Evolutionary conservation across 2,888 invertebrate genomes (phyloP).

Genomic region (Formica aserva): DNA sequence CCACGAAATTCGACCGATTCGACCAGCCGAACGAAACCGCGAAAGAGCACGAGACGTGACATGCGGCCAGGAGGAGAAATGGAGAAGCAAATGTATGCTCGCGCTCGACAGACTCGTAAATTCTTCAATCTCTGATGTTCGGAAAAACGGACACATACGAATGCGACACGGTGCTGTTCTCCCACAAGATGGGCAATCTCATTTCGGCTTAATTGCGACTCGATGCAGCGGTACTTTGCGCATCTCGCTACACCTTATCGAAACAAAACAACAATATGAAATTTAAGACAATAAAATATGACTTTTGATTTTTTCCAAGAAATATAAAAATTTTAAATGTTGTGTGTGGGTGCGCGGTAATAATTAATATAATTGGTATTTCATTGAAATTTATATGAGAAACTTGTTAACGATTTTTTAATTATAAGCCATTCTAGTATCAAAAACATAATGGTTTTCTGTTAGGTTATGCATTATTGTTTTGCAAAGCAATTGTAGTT

Average conservation of each 20-base stretch:
- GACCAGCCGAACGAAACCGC: conserved; percentile 65
- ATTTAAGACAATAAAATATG: neutral
- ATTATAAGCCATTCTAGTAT: neutral
- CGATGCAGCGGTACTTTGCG: neutral
- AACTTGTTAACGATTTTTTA: neutral
- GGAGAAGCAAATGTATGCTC: conserved; percentile 70
- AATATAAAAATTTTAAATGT: neutral
- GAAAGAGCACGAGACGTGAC: conserved; percentile 64
- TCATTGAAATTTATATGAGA: neutral
- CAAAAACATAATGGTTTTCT: neutral
- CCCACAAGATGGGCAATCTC: conserved; percentile 21
- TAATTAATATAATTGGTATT: neutral
- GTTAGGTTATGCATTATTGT: neutral
- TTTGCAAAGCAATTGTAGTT: neutral
- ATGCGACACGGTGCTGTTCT: conserved; percentile 48
- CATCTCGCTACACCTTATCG: neutral
- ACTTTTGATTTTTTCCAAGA: neutral
- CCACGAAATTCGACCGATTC: conserved; percentile 51
- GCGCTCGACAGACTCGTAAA: conserved; percentile 71
- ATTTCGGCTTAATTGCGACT: conserved; percentile 39
- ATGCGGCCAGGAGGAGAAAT: conserved; percentile 55
- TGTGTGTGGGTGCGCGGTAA: neutral
- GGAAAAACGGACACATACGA: conserved; percentile 61
- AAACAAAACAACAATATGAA: neutral
- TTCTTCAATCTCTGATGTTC: conserved; percentile 75